phyloP scores from a whole-genome alignment of 2,113 vertebrate species.

The Thalassarche chlororhynchos region DNA sequence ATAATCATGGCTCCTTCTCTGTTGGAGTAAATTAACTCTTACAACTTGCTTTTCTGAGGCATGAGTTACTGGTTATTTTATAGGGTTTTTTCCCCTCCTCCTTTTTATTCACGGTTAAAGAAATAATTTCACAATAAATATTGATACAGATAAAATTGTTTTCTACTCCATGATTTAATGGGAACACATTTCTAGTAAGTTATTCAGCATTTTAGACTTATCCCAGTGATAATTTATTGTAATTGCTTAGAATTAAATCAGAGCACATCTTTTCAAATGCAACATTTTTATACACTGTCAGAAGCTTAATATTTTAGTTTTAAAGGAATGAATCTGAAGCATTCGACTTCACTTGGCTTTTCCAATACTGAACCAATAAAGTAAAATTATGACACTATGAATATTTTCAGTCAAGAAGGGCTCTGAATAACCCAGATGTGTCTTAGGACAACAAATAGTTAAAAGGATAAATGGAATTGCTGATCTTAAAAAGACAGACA shows the following conservation, averaged over 20 bases:
- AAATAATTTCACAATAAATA: background rate
- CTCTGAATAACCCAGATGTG: background rate
- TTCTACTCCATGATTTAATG: background rate
- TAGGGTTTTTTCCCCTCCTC: fast-evolving
- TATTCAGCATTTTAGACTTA: background rate
- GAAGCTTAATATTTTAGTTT: background rate
- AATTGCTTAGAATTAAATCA: background rate
- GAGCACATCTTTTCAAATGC: background rate
- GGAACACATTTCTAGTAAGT: background rate
- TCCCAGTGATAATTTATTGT: background rate
- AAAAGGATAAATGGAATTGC: background rate
- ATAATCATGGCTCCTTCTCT: fast-evolving
- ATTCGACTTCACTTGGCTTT: background rate
- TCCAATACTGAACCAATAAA: background rate
- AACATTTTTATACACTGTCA: background rate
- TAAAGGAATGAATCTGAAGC: background rate
- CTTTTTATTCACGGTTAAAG: background rate
- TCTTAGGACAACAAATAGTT: background rate
- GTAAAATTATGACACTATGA: background rate
- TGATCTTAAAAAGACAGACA: background rate
- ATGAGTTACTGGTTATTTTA: background rate
- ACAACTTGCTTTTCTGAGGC: background rate
- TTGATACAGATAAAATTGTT: background rate
- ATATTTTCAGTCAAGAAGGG: background rate
- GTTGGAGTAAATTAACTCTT: background rate